phyloP scores from a whole-genome alignment of 2,888 invertebrate genomes.

The Latheticus oryzae region DNA sequence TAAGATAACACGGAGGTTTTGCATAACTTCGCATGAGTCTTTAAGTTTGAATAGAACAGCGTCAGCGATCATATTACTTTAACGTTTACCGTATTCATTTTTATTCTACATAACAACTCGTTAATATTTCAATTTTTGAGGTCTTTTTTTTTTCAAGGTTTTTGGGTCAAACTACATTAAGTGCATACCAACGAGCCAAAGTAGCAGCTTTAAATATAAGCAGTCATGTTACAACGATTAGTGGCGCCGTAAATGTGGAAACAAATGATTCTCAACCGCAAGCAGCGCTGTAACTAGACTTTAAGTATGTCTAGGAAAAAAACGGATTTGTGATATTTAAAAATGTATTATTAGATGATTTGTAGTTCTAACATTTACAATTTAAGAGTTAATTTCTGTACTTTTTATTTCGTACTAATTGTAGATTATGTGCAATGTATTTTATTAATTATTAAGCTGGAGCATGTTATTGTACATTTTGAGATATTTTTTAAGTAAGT shows the following conservation, averaged over 20 bases:
- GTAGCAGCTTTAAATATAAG: conserved; percentile 86
- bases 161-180: conserved; percentile 86
- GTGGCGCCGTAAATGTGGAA: conserved; percentile 67
- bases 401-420: conserved; percentile 22
- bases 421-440: conserved; percentile 16
- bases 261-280: conserved; percentile 58
- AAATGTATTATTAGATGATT: conserved; percentile 13
- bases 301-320: conserved; percentile 10
- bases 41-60: too few species aligned
- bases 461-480: conserved; percentile 17
- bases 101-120: too few species aligned
- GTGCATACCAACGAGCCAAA: conserved; percentile 91
- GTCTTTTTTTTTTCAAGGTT: conserved; percentile 71
- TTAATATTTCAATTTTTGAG: too few species aligned
- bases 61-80: too few species aligned
- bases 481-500: conserved; percentile 20
- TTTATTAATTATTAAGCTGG: conserved; percentile 11
- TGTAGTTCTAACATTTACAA: conserved; percentile 6
- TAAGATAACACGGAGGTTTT: too few species aligned
- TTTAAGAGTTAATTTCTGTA: background rate
- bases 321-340: conserved; percentile 37
- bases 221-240: conserved; percentile 68
- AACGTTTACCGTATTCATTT: too few species aligned
- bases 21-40: too few species aligned
- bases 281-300: conserved; percentile 49